Percentiles rank a stretch among this genome's conserved stretches.
Conservation (phyloP, 2,113 vertebrate genomes). For the Silurus asotus region DNA sequence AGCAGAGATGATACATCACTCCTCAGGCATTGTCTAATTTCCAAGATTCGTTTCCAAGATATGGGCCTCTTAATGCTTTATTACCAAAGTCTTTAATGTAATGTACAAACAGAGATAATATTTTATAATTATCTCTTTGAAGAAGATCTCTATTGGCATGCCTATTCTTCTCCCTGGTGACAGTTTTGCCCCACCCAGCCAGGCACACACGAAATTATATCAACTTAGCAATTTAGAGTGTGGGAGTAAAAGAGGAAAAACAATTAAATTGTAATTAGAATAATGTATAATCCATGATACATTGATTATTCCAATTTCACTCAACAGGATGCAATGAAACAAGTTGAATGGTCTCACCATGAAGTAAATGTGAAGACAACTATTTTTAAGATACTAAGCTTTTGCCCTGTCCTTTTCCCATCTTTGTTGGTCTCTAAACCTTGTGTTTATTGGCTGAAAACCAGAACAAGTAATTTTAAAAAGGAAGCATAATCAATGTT, state of each 20-base stretch:
- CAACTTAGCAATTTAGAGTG: conserved; percentile 11
- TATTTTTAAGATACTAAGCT: background rate
- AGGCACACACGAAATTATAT: conserved; percentile 14
- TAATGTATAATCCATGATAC: background rate
- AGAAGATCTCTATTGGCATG: conserved; percentile 16
- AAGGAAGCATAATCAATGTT: background rate
- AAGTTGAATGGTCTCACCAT: background rate
- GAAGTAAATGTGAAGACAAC: background rate
- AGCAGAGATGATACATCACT: background rate
- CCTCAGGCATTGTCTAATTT: background rate
- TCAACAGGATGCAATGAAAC: conserved; percentile 9
- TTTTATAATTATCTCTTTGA: conserved; percentile 16
- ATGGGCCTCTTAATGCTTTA: background rate
- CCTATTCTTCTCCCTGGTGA: background rate
- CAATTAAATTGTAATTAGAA: conserved; percentile 21
- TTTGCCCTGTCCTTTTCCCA: background rate
- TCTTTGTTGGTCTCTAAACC: background rate
- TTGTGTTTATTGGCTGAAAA: background rate
- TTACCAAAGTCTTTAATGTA: background rate
- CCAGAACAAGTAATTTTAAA: background rate
- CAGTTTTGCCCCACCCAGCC: conserved; percentile 23
- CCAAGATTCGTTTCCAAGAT: background rate
- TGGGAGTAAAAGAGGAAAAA: conserved; percentile 7
- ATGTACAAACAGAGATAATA: background rate
- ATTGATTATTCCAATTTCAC: conserved; percentile 18